Base-by-base conservation (phyloP, 2,888 invertebrate genomes). In the Drosophila cracens region DNA sequence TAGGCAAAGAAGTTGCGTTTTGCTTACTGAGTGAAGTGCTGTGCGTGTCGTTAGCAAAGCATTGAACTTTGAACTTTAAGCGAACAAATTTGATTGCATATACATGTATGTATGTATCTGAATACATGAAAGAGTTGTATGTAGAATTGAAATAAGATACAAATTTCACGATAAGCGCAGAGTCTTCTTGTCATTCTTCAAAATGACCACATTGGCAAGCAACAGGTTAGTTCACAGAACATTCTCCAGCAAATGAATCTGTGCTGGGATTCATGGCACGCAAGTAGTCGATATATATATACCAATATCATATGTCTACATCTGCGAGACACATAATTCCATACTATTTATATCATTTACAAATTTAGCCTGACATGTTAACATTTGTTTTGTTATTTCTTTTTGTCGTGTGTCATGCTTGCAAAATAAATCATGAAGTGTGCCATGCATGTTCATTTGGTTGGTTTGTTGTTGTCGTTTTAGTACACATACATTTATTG, bases 11-110 rank as follows among this genome's bases (percentile, higher is more conserved):
- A 57, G 57, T 57, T 57, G 57, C 57, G 57, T 57, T 57, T 16
- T n/a, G 40, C 57, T 40, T 29, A 40, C 29, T 5, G 57, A 40
- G 16, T 29, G 31, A 43, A 25, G 40, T 43, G 29, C 21, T 40
- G 56, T 57, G 57, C 57, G 57, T 57, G 57, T 31, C 40, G 31
- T 40, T 43, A 16, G 43, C 31, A 43, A 57, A 21, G 31, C 57
- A 31, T 57, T 57, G 57, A 57, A 57, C 57, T 57, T 57, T 57
- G 57, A 57, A 57, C 57, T 57, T 57, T 57, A 52, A 52, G 7
- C 21, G 31, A 31, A 31, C n/a, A 29, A 13, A 13, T 31, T 31
- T 21, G 31, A 21, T n/a, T n/a, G 13, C n/a, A 29, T 2, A 31
- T 4, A 18, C 8, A 27, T 10, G 18, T 49, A 5, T 27, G 2